Base-by-base conservation (phyloP, 1,140 invertebrate species). In the Calycopis cecrops region DNA sequence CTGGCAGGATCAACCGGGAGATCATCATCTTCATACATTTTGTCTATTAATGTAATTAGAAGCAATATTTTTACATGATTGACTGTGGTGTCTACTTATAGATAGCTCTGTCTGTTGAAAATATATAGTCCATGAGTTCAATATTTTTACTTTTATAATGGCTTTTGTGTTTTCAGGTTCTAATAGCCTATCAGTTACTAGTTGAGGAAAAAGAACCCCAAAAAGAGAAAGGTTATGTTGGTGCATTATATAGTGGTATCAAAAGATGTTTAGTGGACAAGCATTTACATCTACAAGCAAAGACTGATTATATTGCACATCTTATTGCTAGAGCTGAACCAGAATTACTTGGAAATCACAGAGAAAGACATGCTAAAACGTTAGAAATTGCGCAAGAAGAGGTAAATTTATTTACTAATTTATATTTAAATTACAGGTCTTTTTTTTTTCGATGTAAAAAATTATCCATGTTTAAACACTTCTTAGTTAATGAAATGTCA, bases 351-450 rank as follows among this genome's bases (percentile, higher is more conserved):
- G 95, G 94, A 63, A 94, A 92, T 64, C 89, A 93, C 62, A 91
- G 96, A 54, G 97, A 98, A 81, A 90, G 96, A 51, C 96, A 98
- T 86, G 97, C 96, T 0, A 98, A 98, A 88, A 98, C 96, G 8
- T 81, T 98, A 60, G 96, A 98, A 89, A 96, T 97, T 69, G 97
- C 96, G 67, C 97, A 98, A 88, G 96, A 98, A 85, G 96, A 98
- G 89, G 96, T 77, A 68, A 63, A 44, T 62, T 57, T 52, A 14
- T 12, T 34, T 34, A 34, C 11, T 33, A 38, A 12, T n/a, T 35
- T 9, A 17, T 37, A 11, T 38, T 49, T 14, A 8, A 14, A 49
- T 14, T 4, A 12, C 8, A 49, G 1, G 12, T 9, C 4, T 1
- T 12, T 42, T 42, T 42, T 42, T 42, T 3, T n/a, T 47, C 9